A percentile compares a stretch with the other conserved stretches of the same genome.
Conservation (phyloP, 2,888 invertebrate species). For the Brenthis hecate region DNA sequence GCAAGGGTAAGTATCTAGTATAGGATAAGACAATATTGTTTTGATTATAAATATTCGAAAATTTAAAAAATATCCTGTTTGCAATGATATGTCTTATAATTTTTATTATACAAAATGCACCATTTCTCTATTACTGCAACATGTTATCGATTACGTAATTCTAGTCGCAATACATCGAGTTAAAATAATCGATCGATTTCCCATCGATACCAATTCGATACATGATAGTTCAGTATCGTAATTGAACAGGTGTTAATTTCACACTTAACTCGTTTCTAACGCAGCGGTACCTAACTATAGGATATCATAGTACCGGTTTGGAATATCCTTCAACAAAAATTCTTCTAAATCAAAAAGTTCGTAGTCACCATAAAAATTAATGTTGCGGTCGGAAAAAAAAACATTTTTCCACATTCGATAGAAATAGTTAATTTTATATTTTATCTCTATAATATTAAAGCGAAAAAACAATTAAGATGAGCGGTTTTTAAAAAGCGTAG, state of each 20-base stretch:
- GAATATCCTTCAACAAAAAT: slow-evolving; percentile 23
- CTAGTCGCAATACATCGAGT: slow-evolving; percentile 36
- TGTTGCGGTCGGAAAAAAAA: slow-evolving; percentile 18
- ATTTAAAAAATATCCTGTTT: too few species aligned
- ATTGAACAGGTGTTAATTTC: slow-evolving; percentile 49
- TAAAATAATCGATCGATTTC: slow-evolving; percentile 44
- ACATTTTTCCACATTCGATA: slow-evolving; percentile 2
- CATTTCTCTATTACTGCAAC: neutral
- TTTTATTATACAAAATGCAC: too few species aligned
- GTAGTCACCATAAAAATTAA: slow-evolving; percentile 19
- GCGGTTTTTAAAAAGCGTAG: slow-evolving; percentile 22
- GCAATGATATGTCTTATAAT: too few species aligned
- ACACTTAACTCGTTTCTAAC: slow-evolving; percentile 44
- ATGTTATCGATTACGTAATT: slow-evolving; percentile 37
- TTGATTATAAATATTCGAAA: too few species aligned
- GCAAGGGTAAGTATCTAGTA: too few species aligned
- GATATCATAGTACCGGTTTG: slow-evolving; percentile 31
- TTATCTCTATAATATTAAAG: slow-evolving; percentile 3
- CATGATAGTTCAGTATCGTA: slow-evolving; percentile 44
- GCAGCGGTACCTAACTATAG: slow-evolving; percentile 39
- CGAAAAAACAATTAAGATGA: slow-evolving; percentile 20
- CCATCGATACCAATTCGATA: slow-evolving; percentile 45
- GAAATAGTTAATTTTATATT: slow-evolving; percentile 10
- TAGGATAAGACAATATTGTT: too few species aligned
- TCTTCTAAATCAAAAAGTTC: slow-evolving; percentile 20